Percentiles rank a stretch among this genome's conserved stretches.
These are phyloP conservation scores for Drosophila sp. DNA, from an alignment of 1,140 invertebrate genomes.

Conservation along the genomic window DNA sequence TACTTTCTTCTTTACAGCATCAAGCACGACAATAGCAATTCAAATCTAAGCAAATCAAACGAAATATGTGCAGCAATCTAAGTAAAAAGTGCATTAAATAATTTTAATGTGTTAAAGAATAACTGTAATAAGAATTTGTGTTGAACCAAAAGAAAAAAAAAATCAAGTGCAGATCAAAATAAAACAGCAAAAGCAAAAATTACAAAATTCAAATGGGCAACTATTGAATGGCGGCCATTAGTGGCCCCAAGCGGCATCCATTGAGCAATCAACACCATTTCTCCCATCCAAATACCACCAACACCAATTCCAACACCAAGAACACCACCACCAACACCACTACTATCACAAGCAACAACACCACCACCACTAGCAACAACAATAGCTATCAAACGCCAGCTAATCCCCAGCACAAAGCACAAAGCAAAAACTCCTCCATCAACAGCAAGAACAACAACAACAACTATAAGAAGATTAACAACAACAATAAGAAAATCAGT, in stretches of 20 bases:
- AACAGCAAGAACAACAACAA: slow-evolving; percentile 26
- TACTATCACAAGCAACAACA: slow-evolving; percentile 11
- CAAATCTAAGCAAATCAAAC: slow-evolving; percentile 30
- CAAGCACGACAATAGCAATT: slow-evolving; percentile 6
- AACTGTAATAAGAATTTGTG: slow-evolving; percentile 15
- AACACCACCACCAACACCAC: slow-evolving; percentile 22
- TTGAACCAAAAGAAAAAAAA: slow-evolving; percentile 22
- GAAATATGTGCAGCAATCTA: slow-evolving; percentile 50
- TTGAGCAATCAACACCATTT: slow-evolving; percentile 81
- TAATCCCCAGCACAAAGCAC: slow-evolving; percentile 35
- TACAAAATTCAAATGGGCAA: slow-evolving; percentile 69
- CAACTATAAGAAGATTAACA: slow-evolving; percentile 43
- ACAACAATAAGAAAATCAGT: neutral
- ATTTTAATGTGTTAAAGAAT: slow-evolving; percentile 47
- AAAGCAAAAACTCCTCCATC: slow-evolving; percentile 2
- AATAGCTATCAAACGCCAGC: slow-evolving; percentile 26
- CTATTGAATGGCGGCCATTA: slow-evolving; percentile 91
- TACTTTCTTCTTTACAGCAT: slow-evolving; percentile 29
- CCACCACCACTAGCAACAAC: slow-evolving; percentile 26
- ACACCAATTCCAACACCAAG: slow-evolving; percentile 51
- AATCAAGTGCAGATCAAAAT: slow-evolving; percentile 38
- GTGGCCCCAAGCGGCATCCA: slow-evolving; percentile 91
- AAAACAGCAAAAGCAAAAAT: slow-evolving; percentile 48
- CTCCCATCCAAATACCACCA: slow-evolving; percentile 68
- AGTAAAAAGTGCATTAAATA: slow-evolving; percentile 37